Percentiles rank a stretch among this genome's conserved stretches.
Evolutionary conservation across 2,113 vertebrate species (phyloP).

Genomic region (Psittacus erithacus): DNA sequence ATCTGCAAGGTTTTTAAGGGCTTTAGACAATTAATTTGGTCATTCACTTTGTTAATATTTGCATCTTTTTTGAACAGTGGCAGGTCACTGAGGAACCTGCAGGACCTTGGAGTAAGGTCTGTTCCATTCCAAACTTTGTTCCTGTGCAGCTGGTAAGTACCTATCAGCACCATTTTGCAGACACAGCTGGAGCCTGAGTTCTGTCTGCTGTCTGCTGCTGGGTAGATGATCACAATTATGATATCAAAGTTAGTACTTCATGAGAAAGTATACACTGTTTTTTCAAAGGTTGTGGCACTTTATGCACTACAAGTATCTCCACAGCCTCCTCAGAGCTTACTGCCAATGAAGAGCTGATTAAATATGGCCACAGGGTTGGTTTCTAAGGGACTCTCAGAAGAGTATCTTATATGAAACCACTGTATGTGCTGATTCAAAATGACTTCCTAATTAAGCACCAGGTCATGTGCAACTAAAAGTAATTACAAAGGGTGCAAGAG

Average conservation of each 20-base stretch:
- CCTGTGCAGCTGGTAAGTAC: background rate
- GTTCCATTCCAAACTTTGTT: background rate
- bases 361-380: background rate
- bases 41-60: background rate
- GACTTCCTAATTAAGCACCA: background rate
- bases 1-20: background rate
- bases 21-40: background rate
- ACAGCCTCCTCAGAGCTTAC: background rate
- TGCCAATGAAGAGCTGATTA: background rate
- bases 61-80: background rate
- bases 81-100: background rate
- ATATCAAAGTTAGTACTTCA: constrained; percentile 3
- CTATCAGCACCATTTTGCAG: background rate
- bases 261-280: background rate
- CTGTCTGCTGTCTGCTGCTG: background rate
- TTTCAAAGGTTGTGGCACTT: background rate
- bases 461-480: background rate
- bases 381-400: background rate
- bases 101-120: background rate
- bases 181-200: constrained; percentile 1
- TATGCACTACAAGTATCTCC: background rate
- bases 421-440: background rate
- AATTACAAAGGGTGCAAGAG: background rate
- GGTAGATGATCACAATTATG: background rate
- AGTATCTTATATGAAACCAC: background rate